Percentiles rank a stretch among this genome's conserved stretches.
These are phyloP conservation scores for Hylaea fasciaria DNA, from an alignment of 2,888 invertebrate species.

Conservation along the genomic window DNA sequence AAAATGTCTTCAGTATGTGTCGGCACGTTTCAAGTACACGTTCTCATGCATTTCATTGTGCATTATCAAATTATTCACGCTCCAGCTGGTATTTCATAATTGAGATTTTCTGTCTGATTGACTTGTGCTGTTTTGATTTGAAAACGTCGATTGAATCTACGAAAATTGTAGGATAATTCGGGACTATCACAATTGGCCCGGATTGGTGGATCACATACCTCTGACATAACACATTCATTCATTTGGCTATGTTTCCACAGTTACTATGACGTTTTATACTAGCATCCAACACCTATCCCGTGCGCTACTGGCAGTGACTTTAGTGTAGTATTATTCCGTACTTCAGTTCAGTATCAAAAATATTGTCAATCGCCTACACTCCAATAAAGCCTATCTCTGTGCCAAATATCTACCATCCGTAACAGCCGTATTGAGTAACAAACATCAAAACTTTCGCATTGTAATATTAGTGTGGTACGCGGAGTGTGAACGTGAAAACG, in stretches of 20 bases:
- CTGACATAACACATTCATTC: too few species aligned
- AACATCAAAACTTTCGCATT: slow-evolving; percentile 2
- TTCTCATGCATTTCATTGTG: slow-evolving; percentile 36
- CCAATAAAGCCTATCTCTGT: not conserved
- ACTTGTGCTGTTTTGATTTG: not conserved
- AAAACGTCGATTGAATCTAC: not conserved
- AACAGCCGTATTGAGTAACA: not conserved
- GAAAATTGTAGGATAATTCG: not conserved
- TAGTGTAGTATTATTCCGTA: too few species aligned
- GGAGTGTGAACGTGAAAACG: slow-evolving; percentile 1
- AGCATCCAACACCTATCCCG: too few species aligned
- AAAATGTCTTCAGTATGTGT: too few species aligned
- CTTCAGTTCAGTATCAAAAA: too few species aligned
- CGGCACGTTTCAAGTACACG: slow-evolving; percentile 1
- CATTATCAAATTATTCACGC: slow-evolving; percentile 27
- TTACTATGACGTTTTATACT: too few species aligned
- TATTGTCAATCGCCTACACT: too few species aligned
- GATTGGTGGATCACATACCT: not conserved
- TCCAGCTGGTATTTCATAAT: slow-evolving; percentile 14
- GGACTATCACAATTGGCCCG: not conserved
- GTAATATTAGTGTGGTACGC: not conserved
- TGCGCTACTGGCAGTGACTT: too few species aligned
- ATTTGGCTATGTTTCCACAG: too few species aligned
- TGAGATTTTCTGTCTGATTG: slow-evolving; percentile 16
- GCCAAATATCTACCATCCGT: slow-evolving; percentile 2